Conservation (phyloP, 2,113 vertebrate species). For the Sinocyclocheilus rhinocerous region DNA sequence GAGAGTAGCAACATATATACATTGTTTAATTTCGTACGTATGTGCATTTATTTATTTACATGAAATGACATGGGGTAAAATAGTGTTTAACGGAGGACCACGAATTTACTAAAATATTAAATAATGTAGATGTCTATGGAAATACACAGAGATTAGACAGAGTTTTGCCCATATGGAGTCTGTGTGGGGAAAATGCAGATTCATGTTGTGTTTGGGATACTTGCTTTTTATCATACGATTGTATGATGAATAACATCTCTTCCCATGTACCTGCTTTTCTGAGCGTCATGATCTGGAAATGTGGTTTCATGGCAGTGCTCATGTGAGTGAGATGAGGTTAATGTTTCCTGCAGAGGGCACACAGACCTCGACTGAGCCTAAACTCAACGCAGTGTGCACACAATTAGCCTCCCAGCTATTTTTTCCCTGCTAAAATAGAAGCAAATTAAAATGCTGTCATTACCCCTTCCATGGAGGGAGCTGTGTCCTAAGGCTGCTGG, state of each 20-base stretch:
- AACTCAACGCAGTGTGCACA: conserved; percentile 37
- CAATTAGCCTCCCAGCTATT: conserved; percentile 49
- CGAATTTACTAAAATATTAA: neutral
- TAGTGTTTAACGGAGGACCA: neutral
- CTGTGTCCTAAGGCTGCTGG: conserved; percentile 41
- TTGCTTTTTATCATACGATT: neutral
- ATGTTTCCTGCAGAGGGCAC: conserved; percentile 43
- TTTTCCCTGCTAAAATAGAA: conserved; percentile 39
- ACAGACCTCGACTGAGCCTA: conserved; percentile 38
- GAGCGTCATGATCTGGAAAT: conserved; percentile 6
- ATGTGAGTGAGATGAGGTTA: conserved; percentile 29
- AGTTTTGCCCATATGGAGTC: neutral
- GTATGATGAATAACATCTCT: neutral
- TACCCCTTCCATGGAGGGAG: conserved; percentile 34
- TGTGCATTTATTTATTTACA: neutral
- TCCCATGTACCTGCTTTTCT: neutral
- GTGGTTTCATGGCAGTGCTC: neutral
- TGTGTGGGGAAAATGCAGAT: neutral
- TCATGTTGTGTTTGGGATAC: neutral
- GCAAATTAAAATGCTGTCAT: conserved; percentile 55
- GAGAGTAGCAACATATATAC: too few relatives aligned
- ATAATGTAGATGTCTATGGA: neutral
- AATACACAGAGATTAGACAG: neutral
- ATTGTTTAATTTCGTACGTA: neutral
- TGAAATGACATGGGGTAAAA: neutral